Evolutionary conservation across 2,888 invertebrate genomes (phyloP).

Genomic region (Neoascia interrupta): DNA sequence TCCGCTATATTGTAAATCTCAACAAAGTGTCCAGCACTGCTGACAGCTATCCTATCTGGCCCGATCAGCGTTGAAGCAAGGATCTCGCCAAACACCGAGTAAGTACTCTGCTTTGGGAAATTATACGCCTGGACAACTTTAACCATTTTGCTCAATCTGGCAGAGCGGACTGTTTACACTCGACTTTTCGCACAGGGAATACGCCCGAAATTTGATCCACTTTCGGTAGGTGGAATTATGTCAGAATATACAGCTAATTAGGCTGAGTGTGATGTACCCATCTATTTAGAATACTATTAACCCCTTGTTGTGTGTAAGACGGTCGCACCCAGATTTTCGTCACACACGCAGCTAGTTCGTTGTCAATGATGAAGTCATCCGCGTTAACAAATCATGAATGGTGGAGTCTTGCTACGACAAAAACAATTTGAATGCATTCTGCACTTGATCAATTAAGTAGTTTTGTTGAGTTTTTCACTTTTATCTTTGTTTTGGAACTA

Average conservation of each 20-base stretch:
- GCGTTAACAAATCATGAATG: constrained; percentile 10
- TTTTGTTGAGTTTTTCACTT: too few species aligned
- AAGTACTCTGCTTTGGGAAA: constrained; percentile 78
- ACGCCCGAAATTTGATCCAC: constrained; percentile 47
- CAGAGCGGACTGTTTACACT: background rate
- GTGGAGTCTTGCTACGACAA: constrained; percentile 3
- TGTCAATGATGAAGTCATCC: constrained; percentile 61
- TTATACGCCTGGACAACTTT: constrained; percentile 79
- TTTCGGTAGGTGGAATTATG: constrained; percentile 27
- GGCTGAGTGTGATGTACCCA: constrained; percentile 45
- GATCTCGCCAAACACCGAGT: constrained; percentile 77
- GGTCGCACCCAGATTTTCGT: constrained; percentile 61
- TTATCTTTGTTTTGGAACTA: too few species aligned
- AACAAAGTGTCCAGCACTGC: constrained; percentile 78
- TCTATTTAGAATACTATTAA: constrained; percentile 40
- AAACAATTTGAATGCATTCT: constrained; percentile 6
- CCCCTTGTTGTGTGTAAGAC: constrained; percentile 37
- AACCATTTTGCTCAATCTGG: constrained; percentile 74
- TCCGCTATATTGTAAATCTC: constrained; percentile 77
- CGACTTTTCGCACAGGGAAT: background rate
- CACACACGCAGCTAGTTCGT: constrained; percentile 55
- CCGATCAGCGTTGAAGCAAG: constrained; percentile 76
- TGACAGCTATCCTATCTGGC: constrained; percentile 77
- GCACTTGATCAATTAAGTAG: too few species aligned
- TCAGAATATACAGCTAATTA: constrained; percentile 55